Conservation (phyloP, 1,140 invertebrate species). For the Armadillidium nasatum region DNA sequence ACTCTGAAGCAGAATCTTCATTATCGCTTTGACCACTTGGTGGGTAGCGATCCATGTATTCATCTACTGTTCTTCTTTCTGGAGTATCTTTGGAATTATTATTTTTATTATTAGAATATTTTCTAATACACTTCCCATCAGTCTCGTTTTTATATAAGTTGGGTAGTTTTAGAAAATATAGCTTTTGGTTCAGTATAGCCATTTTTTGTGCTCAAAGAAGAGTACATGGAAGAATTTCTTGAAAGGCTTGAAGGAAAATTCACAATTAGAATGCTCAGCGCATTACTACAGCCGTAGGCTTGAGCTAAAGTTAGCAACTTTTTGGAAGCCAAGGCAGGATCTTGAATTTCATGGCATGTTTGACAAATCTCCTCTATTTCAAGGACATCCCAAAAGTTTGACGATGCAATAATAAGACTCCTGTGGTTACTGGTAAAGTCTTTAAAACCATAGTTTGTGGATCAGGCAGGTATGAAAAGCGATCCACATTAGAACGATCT, state of each 20-base stretch:
- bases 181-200: not conserved
- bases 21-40: constrained; percentile 38
- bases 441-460: not conserved
- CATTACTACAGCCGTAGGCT: not conserved
- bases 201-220: not conserved
- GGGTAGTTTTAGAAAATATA: not conserved
- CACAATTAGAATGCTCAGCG: not conserved
- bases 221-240: not conserved
- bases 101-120: too few species aligned
- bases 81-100: not conserved
- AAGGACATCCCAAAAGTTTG: not conserved
- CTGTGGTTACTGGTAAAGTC: not conserved
- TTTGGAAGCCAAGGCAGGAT: not conserved
- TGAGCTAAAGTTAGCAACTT: not conserved
- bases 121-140: too few species aligned
- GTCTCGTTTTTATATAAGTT: not conserved
- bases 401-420: not conserved
- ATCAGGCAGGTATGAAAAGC: not conserved
- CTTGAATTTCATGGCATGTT: not conserved
- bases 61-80: not conserved
- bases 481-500: not conserved
- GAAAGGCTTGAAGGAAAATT: not conserved
- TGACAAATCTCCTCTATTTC: not conserved
- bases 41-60: constrained; percentile 33
- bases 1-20: constrained; percentile 26